A percentile compares a stretch with the other conserved stretches of the same genome.
Evolutionary conservation across 2,888 invertebrate genomes (phyloP).

Genomic region (Melinaea menophilus): DNA sequence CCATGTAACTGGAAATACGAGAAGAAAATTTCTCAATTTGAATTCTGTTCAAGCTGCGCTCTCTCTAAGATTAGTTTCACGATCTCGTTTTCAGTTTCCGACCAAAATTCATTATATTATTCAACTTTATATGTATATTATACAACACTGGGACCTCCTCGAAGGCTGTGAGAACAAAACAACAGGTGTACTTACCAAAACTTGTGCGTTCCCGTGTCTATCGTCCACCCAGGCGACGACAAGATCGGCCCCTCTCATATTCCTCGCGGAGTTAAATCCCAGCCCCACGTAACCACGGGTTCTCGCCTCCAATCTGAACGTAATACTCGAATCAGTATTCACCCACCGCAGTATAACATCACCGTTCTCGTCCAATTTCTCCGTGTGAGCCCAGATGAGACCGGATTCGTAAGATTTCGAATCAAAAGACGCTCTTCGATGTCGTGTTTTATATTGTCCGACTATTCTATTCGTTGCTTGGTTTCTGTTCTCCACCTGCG

Average conservation of each 20-base stretch:
- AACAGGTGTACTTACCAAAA: conserved; percentile 82
- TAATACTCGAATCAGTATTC: conserved; percentile 86
- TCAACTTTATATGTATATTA: conserved; percentile 6
- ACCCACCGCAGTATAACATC: conserved; percentile 83
- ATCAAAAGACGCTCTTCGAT: conserved; percentile 65
- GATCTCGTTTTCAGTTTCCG: neutral
- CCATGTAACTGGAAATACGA: conserved; percentile 6
- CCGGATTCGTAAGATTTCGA: conserved; percentile 67
- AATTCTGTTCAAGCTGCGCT: conserved; percentile 1
- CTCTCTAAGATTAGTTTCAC: neutral
- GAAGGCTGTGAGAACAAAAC: conserved; percentile 36
- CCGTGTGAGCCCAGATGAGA: conserved; percentile 79
- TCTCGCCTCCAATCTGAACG: conserved; percentile 89
- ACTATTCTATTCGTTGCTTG: conserved; percentile 63
- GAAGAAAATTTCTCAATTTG: conserved; percentile 7
- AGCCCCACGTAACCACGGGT: conserved; percentile 92
- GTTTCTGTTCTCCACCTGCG: conserved; percentile 57
- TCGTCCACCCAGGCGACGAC: conserved; percentile 94
- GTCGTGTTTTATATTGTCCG: conserved; percentile 58
- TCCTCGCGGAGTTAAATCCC: conserved; percentile 89
- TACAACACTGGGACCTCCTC: conserved; percentile 18
- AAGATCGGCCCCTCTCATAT: conserved; percentile 90
- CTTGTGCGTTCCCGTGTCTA: conserved; percentile 80
- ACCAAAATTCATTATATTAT: neutral
- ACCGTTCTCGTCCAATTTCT: conserved; percentile 75